Conservation (phyloP, 2,888 invertebrate species). For the Neria commutata region DNA sequence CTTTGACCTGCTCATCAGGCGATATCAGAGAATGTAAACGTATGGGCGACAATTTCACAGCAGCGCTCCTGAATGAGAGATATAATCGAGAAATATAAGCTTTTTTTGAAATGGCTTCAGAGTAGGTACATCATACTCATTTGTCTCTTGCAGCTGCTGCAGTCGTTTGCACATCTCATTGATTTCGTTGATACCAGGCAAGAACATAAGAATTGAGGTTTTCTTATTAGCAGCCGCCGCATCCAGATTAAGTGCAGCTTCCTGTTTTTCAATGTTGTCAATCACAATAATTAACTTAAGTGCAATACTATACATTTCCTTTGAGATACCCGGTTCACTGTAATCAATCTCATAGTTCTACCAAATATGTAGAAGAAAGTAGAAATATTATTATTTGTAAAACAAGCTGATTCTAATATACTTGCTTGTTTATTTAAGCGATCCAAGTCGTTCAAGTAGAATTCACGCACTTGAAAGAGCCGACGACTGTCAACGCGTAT, state of each 20-base stretch:
- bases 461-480: conserved; percentile 67
- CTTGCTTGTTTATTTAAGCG: conserved; percentile 64
- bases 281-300: conserved; percentile 68
- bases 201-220: conserved; percentile 80
- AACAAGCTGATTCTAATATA: too few species aligned
- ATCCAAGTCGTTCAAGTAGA: conserved; percentile 66
- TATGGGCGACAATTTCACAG: conserved; percentile 44
- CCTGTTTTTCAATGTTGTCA: conserved; percentile 59
- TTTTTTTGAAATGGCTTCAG: too few species aligned
- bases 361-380: conserved; percentile 32
- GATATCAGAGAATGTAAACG: conserved; percentile 79
- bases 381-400: too few species aligned
- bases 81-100: too few species aligned
- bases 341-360: conserved; percentile 64
- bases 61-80: conserved; percentile 22
- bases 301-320: conserved; percentile 69
- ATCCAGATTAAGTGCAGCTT: conserved; percentile 58
- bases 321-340: conserved; percentile 66
- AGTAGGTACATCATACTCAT: conserved; percentile 29
- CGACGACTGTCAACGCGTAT: conserved; percentile 65
- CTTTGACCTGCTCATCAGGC: conserved; percentile 73
- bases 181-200: conserved; percentile 88
- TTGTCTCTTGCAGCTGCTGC: conserved; percentile 34
- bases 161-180: conserved; percentile 69
- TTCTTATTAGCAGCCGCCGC: conserved; percentile 49